Base-by-base conservation (phyloP, 1,140 invertebrate species). In the Drosophila lacteicornis region DNA sequence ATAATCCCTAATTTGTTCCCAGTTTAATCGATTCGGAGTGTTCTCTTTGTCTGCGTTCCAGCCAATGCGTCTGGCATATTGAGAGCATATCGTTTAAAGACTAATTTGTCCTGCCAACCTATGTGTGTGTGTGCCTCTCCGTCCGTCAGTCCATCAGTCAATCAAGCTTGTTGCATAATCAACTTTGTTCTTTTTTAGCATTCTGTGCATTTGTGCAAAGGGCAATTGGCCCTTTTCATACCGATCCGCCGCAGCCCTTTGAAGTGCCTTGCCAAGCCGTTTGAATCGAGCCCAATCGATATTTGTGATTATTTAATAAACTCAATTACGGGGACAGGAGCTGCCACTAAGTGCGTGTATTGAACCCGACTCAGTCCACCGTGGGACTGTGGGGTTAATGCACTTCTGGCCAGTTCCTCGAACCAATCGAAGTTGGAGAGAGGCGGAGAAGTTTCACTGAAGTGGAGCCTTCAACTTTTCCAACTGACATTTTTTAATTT, bases 271-370 rank as follows among this genome's bases (percentile, higher is more conserved):
- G 45, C 38, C 38, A 61, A 43, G 19, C 19, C 38, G 19, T 43
- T 30, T 38, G 55, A 63, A 63, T 69, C 56, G 43, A 33, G 58
- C 15, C 38, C 69, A 90, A 90, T 90, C 85, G 85, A 90, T 90
- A 90, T 90, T 85, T 90, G 83, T 90, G 85, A 90, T 90, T 90
- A 90, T 90, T 90, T 90, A 85, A 90, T 91, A 90, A 85, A 76
- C 85, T 85, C 85, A 90, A 91, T 90, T 81, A 86, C 75, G 45
- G 40, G 40, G 49, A 59, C 70, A 79, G 53, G 61, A 49, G 22
- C 60, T 17, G 11, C 47, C 47, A 27, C 69, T 65, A 49, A 43
- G 53, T 76, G 73, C 74, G 51, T 60, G 63, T 77, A 73, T 75
- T 62, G 57, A 74, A 45, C 27, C 43, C 40, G 22, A 17, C 33